Evolutionary conservation across 2,797 vertebrate genomes (phyloP), one percentile per base, ranked within the genome.

Genomic region (Enteromius argenteus): DNA sequence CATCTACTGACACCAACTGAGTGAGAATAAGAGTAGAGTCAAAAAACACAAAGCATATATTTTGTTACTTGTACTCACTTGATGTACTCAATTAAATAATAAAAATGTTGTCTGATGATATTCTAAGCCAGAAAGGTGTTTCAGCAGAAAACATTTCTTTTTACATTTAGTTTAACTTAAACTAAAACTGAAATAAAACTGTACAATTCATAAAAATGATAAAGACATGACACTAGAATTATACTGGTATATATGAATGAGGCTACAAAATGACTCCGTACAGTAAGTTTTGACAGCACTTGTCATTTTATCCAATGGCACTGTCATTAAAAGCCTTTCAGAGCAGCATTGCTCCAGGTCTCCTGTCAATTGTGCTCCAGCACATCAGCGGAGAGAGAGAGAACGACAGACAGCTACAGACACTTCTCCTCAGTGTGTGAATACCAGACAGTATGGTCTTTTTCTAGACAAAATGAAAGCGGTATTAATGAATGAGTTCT

Each of bases 1-100:
- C 96, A 4, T 96, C 96, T 0, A 78, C 85, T 0, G 95, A 90
- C 85, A 97, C 95, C 92, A 97, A 87, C 97, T 97, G 91, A 42
- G 49, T n/a, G 60, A n/a, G 17, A 67, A 44, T 35, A n/a, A 58
- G 23, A 27, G 51, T 4, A 32, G 49, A 51, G 10, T 15, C 44
- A 19, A 5, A 32, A 37, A 8, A 56, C 1, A 19, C 11, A 8
- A 37, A 32, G 30, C 19, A 74, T 15, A 2, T 35, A 74, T 42
- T 14, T n/a, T 21, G 30, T 74, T 74, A 21, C 9, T 35, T 37
- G 23, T 14, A 35, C 49, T 35, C 21, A n/a, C 49, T 37, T 30
- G 7, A 64, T 62, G 30, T 3, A 42, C 68, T 71, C n/a, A 15
- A 15, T 39, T 10, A 27, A 73, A 21, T 13, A 2, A 51, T 51